Evolutionary conservation across 2,888 invertebrate genomes (phyloP).

Genomic region (Troilus luridus): DNA sequence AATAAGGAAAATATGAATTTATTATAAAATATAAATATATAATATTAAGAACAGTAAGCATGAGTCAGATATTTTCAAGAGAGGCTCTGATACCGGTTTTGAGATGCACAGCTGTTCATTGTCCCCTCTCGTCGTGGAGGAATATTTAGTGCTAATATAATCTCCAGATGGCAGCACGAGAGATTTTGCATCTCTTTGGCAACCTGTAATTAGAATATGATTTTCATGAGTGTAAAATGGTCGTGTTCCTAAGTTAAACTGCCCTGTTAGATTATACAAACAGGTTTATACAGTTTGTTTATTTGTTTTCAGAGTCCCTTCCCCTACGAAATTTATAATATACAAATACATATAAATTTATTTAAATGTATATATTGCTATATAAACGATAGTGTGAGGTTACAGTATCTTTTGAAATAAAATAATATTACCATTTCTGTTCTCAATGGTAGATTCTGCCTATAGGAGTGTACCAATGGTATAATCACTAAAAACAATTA

Average conservation of each 20-base stretch:
- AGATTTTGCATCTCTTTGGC: conserved; percentile 25
- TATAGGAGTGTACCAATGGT: no score
- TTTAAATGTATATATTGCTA: no score
- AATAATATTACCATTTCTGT: no score
- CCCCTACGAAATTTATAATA: neutral
- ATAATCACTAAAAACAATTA: no score
- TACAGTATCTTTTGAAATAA: no score
- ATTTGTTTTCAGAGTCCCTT: neutral
- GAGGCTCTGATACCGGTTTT: conserved; percentile 27
- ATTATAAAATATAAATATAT: neutral
- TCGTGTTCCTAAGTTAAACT: neutral
- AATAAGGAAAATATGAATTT: neutral
- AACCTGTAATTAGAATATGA: conserved; percentile 2
- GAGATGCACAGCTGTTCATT: conserved; percentile 40
- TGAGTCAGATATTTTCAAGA: conserved; percentile 37
- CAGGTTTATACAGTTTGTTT: neutral
- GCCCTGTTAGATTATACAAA: neutral
- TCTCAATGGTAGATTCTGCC: no score
- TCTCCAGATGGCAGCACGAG: conserved; percentile 7
- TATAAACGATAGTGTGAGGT: no score
- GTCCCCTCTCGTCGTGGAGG: conserved; percentile 21
- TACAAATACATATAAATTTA: no score
- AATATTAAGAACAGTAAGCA: conserved; percentile 40
- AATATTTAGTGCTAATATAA: conserved; percentile 45
- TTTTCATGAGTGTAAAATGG: neutral